These are phyloP conservation scores for Tachina fera DNA, from an alignment of 2,888 invertebrate genomes.

Conservation along the genomic window DNA sequence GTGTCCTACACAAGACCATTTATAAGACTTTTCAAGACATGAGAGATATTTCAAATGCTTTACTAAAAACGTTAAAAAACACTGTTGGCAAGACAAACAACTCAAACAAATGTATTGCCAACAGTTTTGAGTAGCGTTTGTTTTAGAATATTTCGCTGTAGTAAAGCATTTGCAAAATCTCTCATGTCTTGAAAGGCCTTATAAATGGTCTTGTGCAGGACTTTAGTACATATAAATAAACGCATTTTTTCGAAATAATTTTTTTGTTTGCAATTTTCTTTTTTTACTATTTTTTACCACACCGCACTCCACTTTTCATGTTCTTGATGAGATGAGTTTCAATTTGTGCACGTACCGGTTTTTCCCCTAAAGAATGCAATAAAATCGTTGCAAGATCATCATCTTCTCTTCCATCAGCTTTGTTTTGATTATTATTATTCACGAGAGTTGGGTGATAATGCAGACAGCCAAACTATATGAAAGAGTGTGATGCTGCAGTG, in stretches of 20 bases:
- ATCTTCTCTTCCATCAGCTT: conserved; percentile 12
- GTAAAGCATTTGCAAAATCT: no score
- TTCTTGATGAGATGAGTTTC: not conserved
- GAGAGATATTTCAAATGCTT: no score
- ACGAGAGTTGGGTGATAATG: not conserved
- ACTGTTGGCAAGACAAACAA: no score
- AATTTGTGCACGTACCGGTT: conserved; percentile 16
- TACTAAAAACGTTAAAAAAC: no score
- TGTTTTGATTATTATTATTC: conserved; percentile 7
- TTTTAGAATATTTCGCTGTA: no score
- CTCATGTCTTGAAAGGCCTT: no score
- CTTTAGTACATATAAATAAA: conserved; percentile 43
- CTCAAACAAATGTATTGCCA: no score
- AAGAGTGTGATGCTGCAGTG: not conserved
- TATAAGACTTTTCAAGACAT: no score
- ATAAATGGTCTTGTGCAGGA: no score
- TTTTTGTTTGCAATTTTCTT: conserved; percentile 33
- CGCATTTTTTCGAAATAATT: conserved; percentile 53
- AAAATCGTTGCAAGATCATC: conserved; percentile 51
- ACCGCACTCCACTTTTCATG: conserved; percentile 42
- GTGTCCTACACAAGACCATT: no score
- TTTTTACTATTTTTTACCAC: conserved; percentile 2
- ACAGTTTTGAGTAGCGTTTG: no score
- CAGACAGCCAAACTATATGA: not conserved
- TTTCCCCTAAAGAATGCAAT: conserved; percentile 51